Conservation (phyloP, 2,888 invertebrate genomes). For the Argyra leucocephala region DNA sequence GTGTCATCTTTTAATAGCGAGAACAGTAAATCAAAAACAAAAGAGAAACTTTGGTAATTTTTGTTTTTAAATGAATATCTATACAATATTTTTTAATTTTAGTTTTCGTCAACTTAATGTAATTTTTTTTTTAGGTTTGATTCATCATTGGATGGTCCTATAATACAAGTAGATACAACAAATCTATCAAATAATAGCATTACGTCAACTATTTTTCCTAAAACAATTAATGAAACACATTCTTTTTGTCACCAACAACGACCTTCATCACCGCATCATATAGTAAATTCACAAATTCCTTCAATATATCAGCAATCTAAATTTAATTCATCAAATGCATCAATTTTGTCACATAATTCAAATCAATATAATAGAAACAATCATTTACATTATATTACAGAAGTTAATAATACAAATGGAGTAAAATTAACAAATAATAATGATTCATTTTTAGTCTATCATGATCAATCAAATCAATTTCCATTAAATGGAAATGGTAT, state of each 20-base stretch:
- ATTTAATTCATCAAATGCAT: background rate
- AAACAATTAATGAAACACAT: conserved; percentile 15
- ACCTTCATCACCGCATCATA: conserved; percentile 14
- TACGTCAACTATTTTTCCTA: conserved; percentile 16
- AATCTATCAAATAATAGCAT: conserved; percentile 9
- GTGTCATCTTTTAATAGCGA: conserved; percentile 35
- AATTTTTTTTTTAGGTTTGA: conserved; percentile 29
- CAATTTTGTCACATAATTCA: background rate
- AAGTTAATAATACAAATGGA: background rate
- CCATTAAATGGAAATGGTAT: background rate
- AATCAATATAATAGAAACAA: background rate
- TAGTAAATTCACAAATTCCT: conserved; percentile 2
- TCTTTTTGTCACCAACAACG: conserved; percentile 17
- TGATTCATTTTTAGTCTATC: background rate
- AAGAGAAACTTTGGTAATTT: conserved; percentile 39
- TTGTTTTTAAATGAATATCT: background rate
- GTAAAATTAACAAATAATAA: background rate
- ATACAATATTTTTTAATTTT: background rate
- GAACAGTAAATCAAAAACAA: conserved; percentile 35
- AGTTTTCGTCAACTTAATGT: too few species aligned
- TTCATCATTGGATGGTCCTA: conserved; percentile 41
- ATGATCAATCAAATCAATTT: background rate
- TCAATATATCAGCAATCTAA: background rate
- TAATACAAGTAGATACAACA: conserved; percentile 26
- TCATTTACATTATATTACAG: background rate